phyloP scores from a whole-genome alignment of 2,113 vertebrate genomes.

The Triplophysa siluroides region DNA sequence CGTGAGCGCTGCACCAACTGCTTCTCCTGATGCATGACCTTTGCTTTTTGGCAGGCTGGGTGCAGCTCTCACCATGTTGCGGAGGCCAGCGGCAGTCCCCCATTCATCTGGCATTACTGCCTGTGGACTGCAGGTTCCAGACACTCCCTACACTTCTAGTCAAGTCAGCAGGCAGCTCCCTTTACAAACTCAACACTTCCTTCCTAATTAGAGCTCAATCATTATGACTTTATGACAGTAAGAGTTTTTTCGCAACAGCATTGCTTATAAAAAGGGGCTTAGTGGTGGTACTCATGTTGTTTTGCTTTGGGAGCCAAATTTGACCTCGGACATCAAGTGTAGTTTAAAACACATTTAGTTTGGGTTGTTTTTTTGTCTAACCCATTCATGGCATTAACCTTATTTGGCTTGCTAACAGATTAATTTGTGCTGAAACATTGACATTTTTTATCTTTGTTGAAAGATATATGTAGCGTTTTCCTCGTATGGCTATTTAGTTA shows the following conservation, averaged over 20 bases:
- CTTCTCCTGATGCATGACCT: slow-evolving; percentile 45
- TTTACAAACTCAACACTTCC: slow-evolving; percentile 6
- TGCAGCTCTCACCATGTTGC: slow-evolving; percentile 21
- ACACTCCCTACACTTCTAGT: slow-evolving; percentile 33
- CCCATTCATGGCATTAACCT: too few species aligned
- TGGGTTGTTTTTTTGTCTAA: too few species aligned
- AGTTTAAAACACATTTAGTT: too few species aligned
- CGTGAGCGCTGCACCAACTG: slow-evolving; percentile 24
- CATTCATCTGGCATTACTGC: slow-evolving; percentile 55
- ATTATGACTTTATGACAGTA: slow-evolving; percentile 26
- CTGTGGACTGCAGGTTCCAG: slow-evolving; percentile 40
- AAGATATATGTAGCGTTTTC: too few species aligned
- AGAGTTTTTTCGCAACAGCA: neutral
- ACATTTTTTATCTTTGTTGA: too few species aligned
- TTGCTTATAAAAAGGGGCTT: neutral
- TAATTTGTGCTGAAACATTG: too few species aligned
- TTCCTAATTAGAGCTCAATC: slow-evolving; percentile 39
- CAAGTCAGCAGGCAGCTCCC: slow-evolving; percentile 32
- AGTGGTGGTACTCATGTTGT: too few species aligned
- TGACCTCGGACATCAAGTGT: too few species aligned
- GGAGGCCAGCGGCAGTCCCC: slow-evolving; percentile 37
- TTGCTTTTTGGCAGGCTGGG: slow-evolving; percentile 50
- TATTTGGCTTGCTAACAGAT: too few species aligned
- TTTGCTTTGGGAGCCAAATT: too few species aligned
- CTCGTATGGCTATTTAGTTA: too few species aligned